These are phyloP conservation scores for Gandaritis pyraliata DNA, from an alignment of 2,888 invertebrate species.

Conservation along the genomic window DNA sequence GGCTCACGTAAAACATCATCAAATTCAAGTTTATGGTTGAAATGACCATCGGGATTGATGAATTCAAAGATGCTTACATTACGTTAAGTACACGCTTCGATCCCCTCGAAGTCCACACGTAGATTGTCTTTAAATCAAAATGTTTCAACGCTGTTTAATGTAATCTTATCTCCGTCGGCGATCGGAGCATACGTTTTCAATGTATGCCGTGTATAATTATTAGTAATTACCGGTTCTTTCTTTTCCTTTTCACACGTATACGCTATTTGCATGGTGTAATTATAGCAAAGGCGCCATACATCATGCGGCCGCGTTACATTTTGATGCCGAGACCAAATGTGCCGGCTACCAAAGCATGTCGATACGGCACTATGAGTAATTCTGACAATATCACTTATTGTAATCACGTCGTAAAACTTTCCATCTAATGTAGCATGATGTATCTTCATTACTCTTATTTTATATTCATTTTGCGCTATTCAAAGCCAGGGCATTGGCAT, in stretches of 20 bases:
- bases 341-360: slow-evolving; percentile 70
- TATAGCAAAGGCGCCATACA: slow-evolving; percentile 76
- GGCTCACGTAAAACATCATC: not conserved
- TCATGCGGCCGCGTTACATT: slow-evolving; percentile 74
- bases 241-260: slow-evolving; percentile 82
- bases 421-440: slow-evolving; percentile 83
- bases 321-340: slow-evolving; percentile 77
- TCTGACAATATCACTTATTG: slow-evolving; percentile 79
- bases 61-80: slow-evolving; percentile 70
- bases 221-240: slow-evolving; percentile 80
- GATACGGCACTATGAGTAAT: slow-evolving; percentile 73
- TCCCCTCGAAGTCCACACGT: slow-evolving; percentile 68
- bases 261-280: slow-evolving; percentile 82
- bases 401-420: slow-evolving; percentile 77
- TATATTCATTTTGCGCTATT: slow-evolving; percentile 82
- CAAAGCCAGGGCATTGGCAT: slow-evolving; percentile 97
- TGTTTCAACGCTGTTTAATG: slow-evolving; percentile 82
- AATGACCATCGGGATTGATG: slow-evolving; percentile 51
- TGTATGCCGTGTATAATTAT: slow-evolving; percentile 81
- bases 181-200: slow-evolving; percentile 78
- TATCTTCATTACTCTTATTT: slow-evolving; percentile 80
- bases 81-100: slow-evolving; percentile 79
- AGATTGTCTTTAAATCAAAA: slow-evolving; percentile 83
- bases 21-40: not conserved
- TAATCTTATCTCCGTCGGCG: slow-evolving; percentile 79